These are phyloP conservation scores for Drosophila sturtevanti DNA, from an alignment of 1,140 invertebrate genomes.

Conservation along the genomic window DNA sequence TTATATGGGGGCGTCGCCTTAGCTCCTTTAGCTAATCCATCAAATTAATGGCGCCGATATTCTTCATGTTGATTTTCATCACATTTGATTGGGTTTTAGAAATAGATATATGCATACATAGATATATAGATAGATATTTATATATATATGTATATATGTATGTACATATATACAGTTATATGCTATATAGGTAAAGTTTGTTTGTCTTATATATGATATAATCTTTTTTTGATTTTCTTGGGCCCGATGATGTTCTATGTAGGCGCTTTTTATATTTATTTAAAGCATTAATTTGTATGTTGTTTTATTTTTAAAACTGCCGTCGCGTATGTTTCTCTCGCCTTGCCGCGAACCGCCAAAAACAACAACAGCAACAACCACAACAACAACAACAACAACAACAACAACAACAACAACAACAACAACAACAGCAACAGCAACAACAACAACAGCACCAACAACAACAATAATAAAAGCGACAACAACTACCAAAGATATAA, in stretches of 20 bases:
- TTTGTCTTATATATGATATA: conserved; percentile 15
- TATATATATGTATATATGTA: neutral
- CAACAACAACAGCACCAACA: conserved; percentile 25
- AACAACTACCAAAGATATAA: conserved; percentile 47
- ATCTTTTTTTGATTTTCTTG: conserved; percentile 16
- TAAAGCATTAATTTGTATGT: conserved; percentile 76
- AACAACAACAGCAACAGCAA: neutral
- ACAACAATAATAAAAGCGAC: neutral
- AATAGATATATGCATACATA: neutral
- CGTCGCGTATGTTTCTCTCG: conserved; percentile 14
- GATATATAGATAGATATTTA: neutral
- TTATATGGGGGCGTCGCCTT: conserved; percentile 22
- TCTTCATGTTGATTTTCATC: neutral
- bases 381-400: conserved; percentile 26
- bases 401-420: conserved; percentile 34
- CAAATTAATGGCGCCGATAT: conserved; percentile 18
- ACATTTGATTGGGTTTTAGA: neutral
- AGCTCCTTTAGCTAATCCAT: conserved; percentile 36
- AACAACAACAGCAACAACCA: neutral
- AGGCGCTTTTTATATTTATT: conserved; percentile 65
- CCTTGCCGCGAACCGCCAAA: conserved; percentile 7
- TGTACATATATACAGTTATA: neutral
- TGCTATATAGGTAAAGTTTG: conserved; percentile 1
- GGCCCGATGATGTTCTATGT: conserved; percentile 22
- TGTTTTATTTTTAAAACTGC: conserved; percentile 67